Conservation (phyloP, 1,140 invertebrate species). For the Arctopsyche grandis region DNA sequence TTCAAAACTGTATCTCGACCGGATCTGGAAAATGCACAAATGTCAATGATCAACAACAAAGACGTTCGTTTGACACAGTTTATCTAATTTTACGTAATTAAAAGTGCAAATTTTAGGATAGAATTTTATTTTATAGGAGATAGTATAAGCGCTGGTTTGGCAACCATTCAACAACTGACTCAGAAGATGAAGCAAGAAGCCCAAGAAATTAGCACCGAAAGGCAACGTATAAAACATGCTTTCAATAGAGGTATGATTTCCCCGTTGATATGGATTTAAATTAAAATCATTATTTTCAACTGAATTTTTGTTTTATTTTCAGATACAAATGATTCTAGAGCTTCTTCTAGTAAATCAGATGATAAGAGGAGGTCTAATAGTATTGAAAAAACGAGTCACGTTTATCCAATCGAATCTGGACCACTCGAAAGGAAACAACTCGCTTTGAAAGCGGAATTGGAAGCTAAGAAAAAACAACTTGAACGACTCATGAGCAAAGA, state of each 20-base stretch:
- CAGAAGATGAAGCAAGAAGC: constrained; percentile 51
- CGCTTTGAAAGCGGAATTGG: constrained; percentile 61
- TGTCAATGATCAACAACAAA: constrained; percentile 49
- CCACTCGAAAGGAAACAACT: constrained; percentile 61
- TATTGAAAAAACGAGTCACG: constrained; percentile 53
- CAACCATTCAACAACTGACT: constrained; percentile 47
- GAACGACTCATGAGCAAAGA: constrained; percentile 62
- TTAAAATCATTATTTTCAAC: neutral
- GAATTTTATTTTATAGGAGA: constrained; percentile 25
- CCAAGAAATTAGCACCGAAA: constrained; percentile 46
- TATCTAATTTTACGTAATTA: neutral
- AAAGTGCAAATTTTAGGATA: neutral
- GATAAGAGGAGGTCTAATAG: constrained; percentile 63
- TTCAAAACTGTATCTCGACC: constrained; percentile 51
- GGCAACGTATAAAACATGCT: constrained; percentile 47
- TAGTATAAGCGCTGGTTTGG: constrained; percentile 33
- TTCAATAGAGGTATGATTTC: constrained; percentile 48
- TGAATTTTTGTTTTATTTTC: neutral
- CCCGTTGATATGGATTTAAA: constrained; percentile 22
- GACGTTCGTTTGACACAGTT: neutral
- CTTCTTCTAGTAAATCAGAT: constrained; percentile 50
- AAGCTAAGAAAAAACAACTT: constrained; percentile 63
- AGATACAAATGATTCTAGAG: constrained; percentile 48
- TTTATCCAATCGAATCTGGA: constrained; percentile 52
- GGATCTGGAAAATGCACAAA: constrained; percentile 51